These are phyloP conservation scores for Sarcophaga caerulescens DNA, from an alignment of 2,888 invertebrate genomes.

Conservation along the genomic window DNA sequence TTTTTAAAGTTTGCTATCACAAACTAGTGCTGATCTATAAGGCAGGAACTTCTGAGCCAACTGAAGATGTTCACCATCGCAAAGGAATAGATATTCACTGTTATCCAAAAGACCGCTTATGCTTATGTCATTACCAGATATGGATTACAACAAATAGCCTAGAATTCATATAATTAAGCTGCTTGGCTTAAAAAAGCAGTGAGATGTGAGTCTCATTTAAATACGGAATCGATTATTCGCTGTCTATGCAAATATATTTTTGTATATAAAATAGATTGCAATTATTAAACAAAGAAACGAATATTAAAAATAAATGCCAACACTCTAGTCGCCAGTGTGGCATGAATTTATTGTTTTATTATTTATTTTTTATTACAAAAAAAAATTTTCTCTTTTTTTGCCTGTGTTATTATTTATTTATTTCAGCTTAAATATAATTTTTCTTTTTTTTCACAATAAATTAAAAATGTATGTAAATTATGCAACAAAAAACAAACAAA, in stretches of 20 bases:
- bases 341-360: conserved; percentile 28
- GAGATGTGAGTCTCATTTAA: too few relatives aligned
- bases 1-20: too few relatives aligned
- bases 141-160: too few relatives aligned
- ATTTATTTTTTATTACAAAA: not conserved
- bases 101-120: too few relatives aligned
- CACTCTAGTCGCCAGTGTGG: not conserved
- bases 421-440: not conserved
- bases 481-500: conserved; percentile 6
- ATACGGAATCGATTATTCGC: not conserved
- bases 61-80: too few relatives aligned
- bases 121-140: too few relatives aligned
- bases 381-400: conserved; percentile 16
- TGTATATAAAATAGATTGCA: conserved; percentile 22
- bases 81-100: too few relatives aligned
- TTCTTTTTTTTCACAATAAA: conserved; percentile 39
- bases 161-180: too few relatives aligned
- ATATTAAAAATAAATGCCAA: conserved; percentile 7
- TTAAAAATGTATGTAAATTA: conserved; percentile 58
- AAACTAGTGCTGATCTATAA: too few relatives aligned
- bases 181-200: too few relatives aligned
- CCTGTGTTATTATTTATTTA: conserved; percentile 5
- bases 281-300: conserved; percentile 31
- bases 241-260: not conserved
- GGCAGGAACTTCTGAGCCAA: too few relatives aligned